Evolutionary conservation across 1,140 invertebrate genomes (phyloP).

Genomic region (Nasonia giraulti): DNA sequence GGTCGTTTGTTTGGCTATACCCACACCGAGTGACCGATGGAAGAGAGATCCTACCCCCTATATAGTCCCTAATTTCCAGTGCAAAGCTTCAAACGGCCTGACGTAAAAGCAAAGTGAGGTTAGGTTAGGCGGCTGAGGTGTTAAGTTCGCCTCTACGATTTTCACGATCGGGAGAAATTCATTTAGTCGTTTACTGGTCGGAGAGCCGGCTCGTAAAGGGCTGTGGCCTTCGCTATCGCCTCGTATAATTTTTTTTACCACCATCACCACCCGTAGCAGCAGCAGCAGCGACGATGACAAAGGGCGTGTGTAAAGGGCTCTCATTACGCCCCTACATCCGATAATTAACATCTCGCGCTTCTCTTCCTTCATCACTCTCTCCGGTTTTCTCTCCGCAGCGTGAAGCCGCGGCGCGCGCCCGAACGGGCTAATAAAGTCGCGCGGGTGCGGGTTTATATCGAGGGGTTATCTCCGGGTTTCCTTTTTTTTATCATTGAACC

Average conservation of each 20-base stretch:
- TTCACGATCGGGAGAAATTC: not conserved
- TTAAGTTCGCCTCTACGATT: slow-evolving; percentile 4
- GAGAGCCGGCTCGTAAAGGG: not conserved
- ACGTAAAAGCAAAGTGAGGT: not conserved
- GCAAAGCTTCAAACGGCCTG: not conserved
- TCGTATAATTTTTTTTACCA: not conserved
- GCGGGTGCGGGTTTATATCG: not conserved
- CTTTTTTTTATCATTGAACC: not conserved
- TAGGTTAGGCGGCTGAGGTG: too few relatives aligned
- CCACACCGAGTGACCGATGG: too few relatives aligned
- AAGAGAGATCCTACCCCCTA: too few relatives aligned
- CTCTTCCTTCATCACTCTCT: too few relatives aligned
- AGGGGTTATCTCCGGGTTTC: not conserved
- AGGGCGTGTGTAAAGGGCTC: not conserved
- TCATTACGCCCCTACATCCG: not conserved
- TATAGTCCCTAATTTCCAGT: not conserved
- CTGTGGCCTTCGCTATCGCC: not conserved
- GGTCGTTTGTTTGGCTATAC: not conserved
- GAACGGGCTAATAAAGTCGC: not conserved
- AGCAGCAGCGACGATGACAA: not conserved
- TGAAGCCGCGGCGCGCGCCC: not conserved
- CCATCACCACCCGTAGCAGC: not conserved
- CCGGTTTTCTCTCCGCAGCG: not conserved
- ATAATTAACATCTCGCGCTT: not conserved
- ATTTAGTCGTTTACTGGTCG: slow-evolving; percentile 14